Evolutionary conservation across 2,113 vertebrate genomes (phyloP), one percentile per base, ranked within the genome.

Genomic region (Notothenia rossii): DNA sequence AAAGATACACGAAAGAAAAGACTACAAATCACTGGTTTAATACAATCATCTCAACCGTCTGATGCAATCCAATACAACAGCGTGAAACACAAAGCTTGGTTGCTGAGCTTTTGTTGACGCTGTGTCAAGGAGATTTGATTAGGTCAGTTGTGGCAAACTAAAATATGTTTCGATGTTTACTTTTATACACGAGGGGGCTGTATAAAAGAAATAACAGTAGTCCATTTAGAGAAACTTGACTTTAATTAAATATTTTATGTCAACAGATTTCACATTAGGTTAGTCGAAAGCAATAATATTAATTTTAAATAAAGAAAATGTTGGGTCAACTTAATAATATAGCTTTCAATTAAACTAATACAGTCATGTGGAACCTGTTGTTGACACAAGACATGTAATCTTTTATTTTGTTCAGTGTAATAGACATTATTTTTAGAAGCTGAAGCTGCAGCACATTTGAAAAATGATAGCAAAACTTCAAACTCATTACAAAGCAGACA

Each of bases 401-500:
- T n/a, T n/a, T n/a, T n/a, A n/a, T n/a, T n/a, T n/a, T n/a, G n/a
- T n/a, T n/a, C 36, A 40, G 36, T 40, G 36, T 40, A 10, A 15
- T 49, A 13, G 43, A 51, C 8, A 71, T 56, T 15, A 77, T 69
- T 50, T 63, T 40, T 25, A 63, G 25, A 45, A 48, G 17, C 18
- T 20, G 20, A 64, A 70, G 18, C 54, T 20, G 18, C 40, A 17
- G 36, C 25, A 48, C 56, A 14, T 70, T 4, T 17, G 36, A 50
- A 22, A 22, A 48, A 64, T 6, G 20, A 63, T 22, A 33, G 14
- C 22, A 55, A 58, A 69, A 53, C 75, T 67, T 72, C 45, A 79
- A 40, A 66, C 60, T 84, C 75, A 87, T 87, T 75, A 79, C n/a
- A 72, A 81, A 58, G 22, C 49, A 58, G 46, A 69, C 20, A 29